phyloP scores from a whole-genome alignment of 92 coral and sea anemone species.

The Porites cylindrica region DNA sequence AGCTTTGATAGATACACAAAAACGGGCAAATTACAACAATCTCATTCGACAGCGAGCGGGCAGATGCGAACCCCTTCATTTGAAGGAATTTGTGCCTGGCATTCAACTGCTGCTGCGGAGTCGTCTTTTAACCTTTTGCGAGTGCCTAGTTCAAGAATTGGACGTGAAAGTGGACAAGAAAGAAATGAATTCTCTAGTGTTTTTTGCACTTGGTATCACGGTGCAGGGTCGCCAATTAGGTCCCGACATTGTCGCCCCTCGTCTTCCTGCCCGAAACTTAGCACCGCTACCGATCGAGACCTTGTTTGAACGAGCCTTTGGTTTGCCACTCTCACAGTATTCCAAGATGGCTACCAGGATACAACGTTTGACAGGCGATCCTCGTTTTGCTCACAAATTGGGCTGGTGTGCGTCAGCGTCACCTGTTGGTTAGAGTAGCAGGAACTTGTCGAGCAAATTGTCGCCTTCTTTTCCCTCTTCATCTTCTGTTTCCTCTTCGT shows the following conservation, averaged over 20 bases:
- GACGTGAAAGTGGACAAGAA: background rate
- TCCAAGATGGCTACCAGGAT: conserved; percentile 1
- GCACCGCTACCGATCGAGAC: background rate
- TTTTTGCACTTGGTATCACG: background rate
- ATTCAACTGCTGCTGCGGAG: no score
- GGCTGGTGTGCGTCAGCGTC: background rate
- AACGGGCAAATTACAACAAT: no score
- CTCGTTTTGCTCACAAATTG: background rate
- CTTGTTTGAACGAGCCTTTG: background rate
- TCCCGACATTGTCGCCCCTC: background rate
- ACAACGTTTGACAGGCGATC: background rate
- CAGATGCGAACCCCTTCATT: no score
- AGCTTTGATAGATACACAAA: no score
- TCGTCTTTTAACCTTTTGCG: background rate
- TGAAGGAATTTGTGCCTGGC: no score
- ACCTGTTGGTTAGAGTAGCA: background rate
- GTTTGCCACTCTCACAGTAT: background rate
- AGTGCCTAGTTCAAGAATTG: background rate
- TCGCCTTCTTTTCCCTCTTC: background rate
- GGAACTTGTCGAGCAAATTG: background rate
- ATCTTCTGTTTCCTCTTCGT: background rate
- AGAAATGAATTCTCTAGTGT: background rate
- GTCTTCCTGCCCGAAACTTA: background rate
- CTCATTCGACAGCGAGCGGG: no score
- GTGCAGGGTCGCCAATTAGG: background rate